Base-by-base conservation (phyloP, 2,113 vertebrate genomes). In the Struthio camelus region DNA sequence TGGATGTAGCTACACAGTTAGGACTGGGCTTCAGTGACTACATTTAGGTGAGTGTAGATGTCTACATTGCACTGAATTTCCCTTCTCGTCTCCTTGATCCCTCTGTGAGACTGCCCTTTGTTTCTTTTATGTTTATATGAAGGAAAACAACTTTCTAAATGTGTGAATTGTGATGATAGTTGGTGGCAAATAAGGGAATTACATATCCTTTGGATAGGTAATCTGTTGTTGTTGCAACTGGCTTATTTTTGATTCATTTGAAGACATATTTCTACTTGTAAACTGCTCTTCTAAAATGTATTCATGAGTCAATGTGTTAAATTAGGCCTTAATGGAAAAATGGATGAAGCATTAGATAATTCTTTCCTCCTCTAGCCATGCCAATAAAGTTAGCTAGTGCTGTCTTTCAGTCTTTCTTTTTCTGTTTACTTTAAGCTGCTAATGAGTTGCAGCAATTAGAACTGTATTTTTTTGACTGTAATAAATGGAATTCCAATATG, bases 311-410 rank as follows among this genome's bases (percentile, higher is more conserved):
- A 92, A 51, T 87, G 81, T 64, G 78, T 93, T 93, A 93, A 95
- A 94, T 94, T 96, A 95, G 75, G 25, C 34, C 58, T 89, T 96
- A 87, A 84, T 91, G 80, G 91, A 95, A 97, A 97, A 93, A 96
- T 93, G 56, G 69, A 80, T 93, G 80, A 82, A 94, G 53, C 15
- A 66, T 94, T 92, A 95, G 93, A 80, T 86, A 96, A 97, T 96
- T 96, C 46, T 96, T 97, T 95, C 93, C 84, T 96, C 22, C 59
- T 22, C 61, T 59, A 92, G 42, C 48, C 50, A 72, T 62, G 50
- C 22, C 95, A 95, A 95, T 80, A 61, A 82, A 94, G 62, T 93
- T 93, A 89, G 17, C 58, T 88, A 92, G 27, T 46, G 56, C 51
- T 56, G 82, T 78, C 70, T 96, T 95, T 69, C 71, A 86, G 88